Base-by-base conservation (phyloP, 1,140 invertebrate species). In the Drosophila truncata region DNA sequence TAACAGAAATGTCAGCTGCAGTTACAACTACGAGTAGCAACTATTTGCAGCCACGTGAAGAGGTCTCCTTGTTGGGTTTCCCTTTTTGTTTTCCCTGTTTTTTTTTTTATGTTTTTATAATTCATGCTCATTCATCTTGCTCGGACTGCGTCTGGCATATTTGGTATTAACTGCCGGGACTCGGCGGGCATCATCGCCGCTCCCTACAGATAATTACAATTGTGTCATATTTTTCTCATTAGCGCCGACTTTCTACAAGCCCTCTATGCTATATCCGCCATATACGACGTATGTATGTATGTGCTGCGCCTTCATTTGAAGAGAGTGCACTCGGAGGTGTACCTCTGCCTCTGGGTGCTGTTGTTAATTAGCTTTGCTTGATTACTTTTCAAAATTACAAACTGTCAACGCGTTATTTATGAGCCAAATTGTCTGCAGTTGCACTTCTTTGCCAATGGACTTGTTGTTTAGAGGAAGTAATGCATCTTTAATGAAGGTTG, bases 171-270 rank as follows among this genome's bases (percentile, higher is more conserved):
- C 60, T 82, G 80, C 54, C 73, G 44, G 78, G 76, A 78, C 44
- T 55, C 44, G 79, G 55, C 41, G 39, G 35, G 50, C 49, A 50
- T 59, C 60, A 39, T 60, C 62, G 44, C 63, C 62, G 57, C 80
- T 82, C 74, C 52, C 80, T 67, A 60, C 66, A 84, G 64, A 90
- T 90, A 90, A 90, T 90, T 90, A 90, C 86, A 90, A 90, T 90
- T 90, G 85, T 85, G 85, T 90, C 85, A 90, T 90, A 90, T 90
- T 90, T 90, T 90, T 90, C 85, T 90, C 85, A 90, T 90, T 90
- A 90, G 78, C 71, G 85, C 42, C 39, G 73, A 74, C 83, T 90
- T 90, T 82, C 81, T 76, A 72, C 62, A 55, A 71, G 66, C 46
- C 72, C 61, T 63, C 25, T 70, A 70, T 65, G 49, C 46, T 37